Evolutionary conservation across 2,113 vertebrate genomes (phyloP).

Genomic region (Nymphicus hollandicus): DNA sequence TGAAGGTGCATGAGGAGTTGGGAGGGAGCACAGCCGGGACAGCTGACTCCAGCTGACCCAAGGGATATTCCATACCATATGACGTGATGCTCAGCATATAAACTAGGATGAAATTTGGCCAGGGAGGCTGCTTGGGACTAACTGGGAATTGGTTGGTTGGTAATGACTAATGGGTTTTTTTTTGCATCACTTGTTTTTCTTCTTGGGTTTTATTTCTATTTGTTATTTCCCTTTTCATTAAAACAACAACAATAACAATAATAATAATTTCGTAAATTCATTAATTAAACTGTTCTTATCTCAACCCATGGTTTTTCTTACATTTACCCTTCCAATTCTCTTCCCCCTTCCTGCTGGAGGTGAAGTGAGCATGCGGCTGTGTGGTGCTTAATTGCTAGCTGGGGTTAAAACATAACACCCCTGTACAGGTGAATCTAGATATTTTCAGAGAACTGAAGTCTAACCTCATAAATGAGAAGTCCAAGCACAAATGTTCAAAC

Average conservation of each 20-base stretch:
- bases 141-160: neutral
- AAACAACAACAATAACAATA: neutral
- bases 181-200: neutral
- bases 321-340: neutral
- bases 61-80: neutral
- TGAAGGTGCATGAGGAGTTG: neutral
- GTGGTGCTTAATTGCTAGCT: neutral
- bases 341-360: neutral
- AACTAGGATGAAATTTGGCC: neutral
- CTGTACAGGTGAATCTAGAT: neutral
- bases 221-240: neutral
- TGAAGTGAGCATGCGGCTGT: neutral
- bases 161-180: neutral
- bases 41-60: neutral
- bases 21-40: neutral
- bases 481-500: rapidly evolving
- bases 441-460: neutral
- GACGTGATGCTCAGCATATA: neutral
- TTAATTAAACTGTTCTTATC: neutral
- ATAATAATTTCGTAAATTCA: neutral
- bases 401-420: neutral
- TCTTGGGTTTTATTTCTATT: neutral
- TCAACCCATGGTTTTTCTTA: neutral
- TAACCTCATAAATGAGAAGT: neutral
- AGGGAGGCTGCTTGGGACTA: neutral